Base-by-base conservation (phyloP, 2,113 vertebrate genomes). In the Dryoscopus gambensis region DNA sequence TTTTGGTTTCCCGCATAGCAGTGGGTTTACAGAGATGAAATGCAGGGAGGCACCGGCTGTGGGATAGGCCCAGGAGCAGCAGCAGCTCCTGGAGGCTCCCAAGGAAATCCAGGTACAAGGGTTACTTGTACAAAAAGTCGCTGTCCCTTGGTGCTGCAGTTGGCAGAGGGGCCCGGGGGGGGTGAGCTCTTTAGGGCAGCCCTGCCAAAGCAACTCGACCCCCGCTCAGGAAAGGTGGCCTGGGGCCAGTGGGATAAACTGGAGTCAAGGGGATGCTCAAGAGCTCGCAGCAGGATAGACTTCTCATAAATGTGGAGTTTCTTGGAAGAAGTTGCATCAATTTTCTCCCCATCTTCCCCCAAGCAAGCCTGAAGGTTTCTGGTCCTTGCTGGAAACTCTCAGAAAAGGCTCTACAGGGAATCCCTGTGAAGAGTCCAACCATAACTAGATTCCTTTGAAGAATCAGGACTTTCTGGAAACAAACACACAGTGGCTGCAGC, bases 211-310 rank as follows among this genome's bases (percentile, higher is more conserved):
- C 27, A 31, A 24, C 74, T 63, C 0, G 0, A 53, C 0, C 9
- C 27, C 28, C 27, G 42, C 77, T 78, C 81, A 56, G 74, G 28
- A 75, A 60, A 91, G 46, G 44, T 23, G 14, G 62, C 15, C 57
- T 49, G 44, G 20, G 52, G 44, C 44, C 77, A 62, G 18, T 5
- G 60, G 42, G 28, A 39, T 25, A n/a, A 93, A 55, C 56, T 3
- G 5, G 47, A 65, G 39, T 8, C 2, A 0, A 50, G 19, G n/a
- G 47, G 63, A 69, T 8, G 13, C 63, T 88, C 83, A 23, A 25
- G 21, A 69, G n/a, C 57, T 57, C 0, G 0, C 39, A 63, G 30
- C 7, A 15, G 84, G 62, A n/a, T 1, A 37, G n/a, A 19, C 28
- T 52, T 46, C 7, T 30, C 42, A 30, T 5, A 57, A 74, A 60